Conservation (phyloP, 2,113 vertebrate species). For the Seriola rivoliana region DNA sequence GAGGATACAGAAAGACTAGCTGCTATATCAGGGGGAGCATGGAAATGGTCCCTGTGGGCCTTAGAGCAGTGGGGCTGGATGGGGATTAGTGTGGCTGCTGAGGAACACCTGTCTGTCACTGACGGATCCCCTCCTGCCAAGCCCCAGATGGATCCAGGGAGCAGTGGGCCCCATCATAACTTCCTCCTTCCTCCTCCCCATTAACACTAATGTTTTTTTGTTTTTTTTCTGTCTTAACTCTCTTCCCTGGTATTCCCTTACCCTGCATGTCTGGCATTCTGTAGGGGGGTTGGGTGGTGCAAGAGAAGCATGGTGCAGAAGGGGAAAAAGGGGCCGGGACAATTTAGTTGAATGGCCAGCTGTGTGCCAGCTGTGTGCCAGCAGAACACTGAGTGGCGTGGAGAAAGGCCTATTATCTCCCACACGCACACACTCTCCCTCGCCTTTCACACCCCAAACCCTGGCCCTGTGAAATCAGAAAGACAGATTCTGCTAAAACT, state of each 20-base stretch:
- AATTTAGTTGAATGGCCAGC: constrained; percentile 73
- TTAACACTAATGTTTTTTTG: constrained; percentile 79
- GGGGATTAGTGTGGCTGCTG: constrained; percentile 65
- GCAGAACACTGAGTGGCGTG: constrained; percentile 74
- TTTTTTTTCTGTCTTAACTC: constrained; percentile 64
- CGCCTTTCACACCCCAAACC: constrained; percentile 68
- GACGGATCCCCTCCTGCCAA: constrained; percentile 74
- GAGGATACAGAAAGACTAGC: constrained; percentile 38
- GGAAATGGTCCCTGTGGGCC: constrained; percentile 62
- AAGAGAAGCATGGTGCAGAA: constrained; percentile 20
- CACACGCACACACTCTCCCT: constrained; percentile 72
- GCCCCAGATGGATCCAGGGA: constrained; percentile 70
- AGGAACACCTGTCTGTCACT: constrained; percentile 84
- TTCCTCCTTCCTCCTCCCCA: constrained; percentile 70
- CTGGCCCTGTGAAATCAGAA: constrained; percentile 71
- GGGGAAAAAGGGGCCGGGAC: constrained; percentile 36
- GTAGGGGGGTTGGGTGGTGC: constrained; percentile 35
- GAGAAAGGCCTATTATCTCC: constrained; percentile 81
- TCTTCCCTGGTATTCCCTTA: constrained; percentile 81
- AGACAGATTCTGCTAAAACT: constrained; percentile 75
- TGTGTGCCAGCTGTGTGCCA: constrained; percentile 84
- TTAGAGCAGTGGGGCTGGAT: constrained; percentile 64
- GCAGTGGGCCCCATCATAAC: constrained; percentile 67
- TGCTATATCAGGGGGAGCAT: constrained; percentile 56
- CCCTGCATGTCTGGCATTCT: constrained; percentile 83